These are phyloP conservation scores for Peromyscus californicus DNA, from an alignment of 2,113 vertebrate genomes.

Conservation along the genomic window DNA sequence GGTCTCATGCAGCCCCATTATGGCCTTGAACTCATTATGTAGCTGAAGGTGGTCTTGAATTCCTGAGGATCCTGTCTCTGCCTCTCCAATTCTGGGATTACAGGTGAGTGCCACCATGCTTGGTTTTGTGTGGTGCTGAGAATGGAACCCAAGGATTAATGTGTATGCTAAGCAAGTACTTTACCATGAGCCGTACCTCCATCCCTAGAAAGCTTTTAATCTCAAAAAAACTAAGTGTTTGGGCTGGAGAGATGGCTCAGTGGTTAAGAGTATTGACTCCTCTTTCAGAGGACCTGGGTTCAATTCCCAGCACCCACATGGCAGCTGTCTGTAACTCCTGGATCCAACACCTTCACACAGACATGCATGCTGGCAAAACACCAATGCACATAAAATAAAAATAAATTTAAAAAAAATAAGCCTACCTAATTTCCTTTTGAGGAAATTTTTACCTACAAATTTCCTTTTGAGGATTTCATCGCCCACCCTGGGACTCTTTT, in stretches of 20 bases:
- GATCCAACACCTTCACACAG: background rate
- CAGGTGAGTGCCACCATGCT: background rate
- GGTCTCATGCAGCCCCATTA: background rate
- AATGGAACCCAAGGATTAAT: background rate
- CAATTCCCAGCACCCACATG: background rate
- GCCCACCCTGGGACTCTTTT: background rate
- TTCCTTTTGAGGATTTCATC: background rate
- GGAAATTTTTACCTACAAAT: no score
- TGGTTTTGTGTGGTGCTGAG: background rate
- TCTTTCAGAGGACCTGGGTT: background rate
- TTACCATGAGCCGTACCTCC: background rate
- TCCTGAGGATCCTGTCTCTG: background rate
- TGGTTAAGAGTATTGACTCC: background rate
- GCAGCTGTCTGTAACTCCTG: background rate
- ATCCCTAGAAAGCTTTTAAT: background rate
- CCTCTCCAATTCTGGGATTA: background rate
- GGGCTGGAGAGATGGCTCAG: no score
- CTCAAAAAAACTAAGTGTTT: background rate
- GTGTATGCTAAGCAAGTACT: background rate
- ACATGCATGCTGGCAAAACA: background rate
- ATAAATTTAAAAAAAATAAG: background rate
- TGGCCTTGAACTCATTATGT: background rate
- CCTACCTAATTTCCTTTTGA: no score
- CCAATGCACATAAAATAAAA: background rate
- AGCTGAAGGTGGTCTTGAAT: background rate